Evolutionary conservation across 2,113 vertebrate species (phyloP), one percentile per base, ranked within the genome.

Genomic region (Crypturellus undulatus): DNA sequence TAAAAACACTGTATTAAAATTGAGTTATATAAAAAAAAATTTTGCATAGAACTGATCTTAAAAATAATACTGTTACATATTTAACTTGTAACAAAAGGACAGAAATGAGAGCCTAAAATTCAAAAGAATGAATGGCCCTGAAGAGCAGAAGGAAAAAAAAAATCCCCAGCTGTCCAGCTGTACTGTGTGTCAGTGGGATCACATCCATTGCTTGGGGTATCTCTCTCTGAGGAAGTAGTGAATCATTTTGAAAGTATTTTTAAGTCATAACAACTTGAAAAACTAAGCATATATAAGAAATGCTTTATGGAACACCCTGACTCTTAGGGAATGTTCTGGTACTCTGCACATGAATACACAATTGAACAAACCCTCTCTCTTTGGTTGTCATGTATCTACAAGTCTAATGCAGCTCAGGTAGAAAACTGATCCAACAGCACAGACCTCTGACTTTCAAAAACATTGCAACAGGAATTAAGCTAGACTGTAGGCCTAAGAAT

Each of bases 371-470:
- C 62, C 59, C 24, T 87, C 69, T 72, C 38, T 43, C 26, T 76
- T 63, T n/a, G n/a, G 20, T 19, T 67, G 40, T 20, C 68, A 54
- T 40, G 40, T 25, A 34, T n/a, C 60, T 87, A 70, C 30, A 4
- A 38, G 24, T 30, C 51, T 76, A 63, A 84, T 7, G 40, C 20
- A 80, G 49, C 52, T 82, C 3, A 3, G 45, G 12, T 9, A 76
- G 77, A 87, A 95, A 89, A 40, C 52, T 51, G 59, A 75, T 85
- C 45, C 28, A 93, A 96, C 40, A 96, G 92, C 96, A 88, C 95
- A 92, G 70, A 68, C 93, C 85, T 54, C 52, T 76, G 96, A 60
- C 78, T 24, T 51, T 32, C 51, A 60, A 12, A 22, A 75, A 52
- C 63, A 92, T 54, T 88, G 58, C 90, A 96, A 34, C n/a, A 28